Percentiles rank a stretch among this genome's conserved stretches.
These are phyloP conservation scores for Cydia strobilella DNA, from an alignment of 1,140 invertebrate species.

Conservation along the genomic window DNA sequence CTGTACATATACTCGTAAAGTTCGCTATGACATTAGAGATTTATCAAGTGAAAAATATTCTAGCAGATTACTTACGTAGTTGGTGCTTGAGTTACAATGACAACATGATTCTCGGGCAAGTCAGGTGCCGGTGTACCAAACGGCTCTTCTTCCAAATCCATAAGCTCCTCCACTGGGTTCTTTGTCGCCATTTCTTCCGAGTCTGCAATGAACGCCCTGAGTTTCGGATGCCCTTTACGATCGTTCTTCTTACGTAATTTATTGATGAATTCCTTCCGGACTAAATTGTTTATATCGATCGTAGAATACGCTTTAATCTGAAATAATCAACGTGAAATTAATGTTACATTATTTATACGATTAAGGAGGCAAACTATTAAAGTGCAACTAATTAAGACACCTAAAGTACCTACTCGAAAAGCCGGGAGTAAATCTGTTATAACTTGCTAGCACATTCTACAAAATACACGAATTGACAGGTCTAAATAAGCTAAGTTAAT, in stretches of 20 bases:
- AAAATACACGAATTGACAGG: no score
- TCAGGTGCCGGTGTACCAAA: conserved; percentile 59
- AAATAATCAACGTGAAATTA: conserved; percentile 33
- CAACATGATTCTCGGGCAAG: conserved; percentile 60
- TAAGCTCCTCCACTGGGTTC: conserved; percentile 54
- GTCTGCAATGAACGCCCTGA: conserved; percentile 43
- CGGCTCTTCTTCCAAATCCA: conserved; percentile 66
- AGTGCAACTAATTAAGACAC: no score
- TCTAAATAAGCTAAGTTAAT: no score
- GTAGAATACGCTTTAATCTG: conserved; percentile 70
- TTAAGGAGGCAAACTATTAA: no score
- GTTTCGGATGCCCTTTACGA: conserved; percentile 52
- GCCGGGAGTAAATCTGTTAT: no score
- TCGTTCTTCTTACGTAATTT: conserved; percentile 56
- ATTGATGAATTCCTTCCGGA: conserved; percentile 55
- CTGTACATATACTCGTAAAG: no score
- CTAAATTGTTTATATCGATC: conserved; percentile 66
- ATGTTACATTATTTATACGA: no score
- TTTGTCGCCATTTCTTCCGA: conserved; percentile 52
- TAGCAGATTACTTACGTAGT: conserved; percentile 51
- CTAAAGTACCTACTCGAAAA: no score
- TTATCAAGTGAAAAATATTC: background rate
- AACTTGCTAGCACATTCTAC: no score
- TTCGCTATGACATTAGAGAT: no score
- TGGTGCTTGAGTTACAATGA: conserved; percentile 59